Conservation (phyloP, 2,888 invertebrate genomes). For the Buathra laborator region DNA sequence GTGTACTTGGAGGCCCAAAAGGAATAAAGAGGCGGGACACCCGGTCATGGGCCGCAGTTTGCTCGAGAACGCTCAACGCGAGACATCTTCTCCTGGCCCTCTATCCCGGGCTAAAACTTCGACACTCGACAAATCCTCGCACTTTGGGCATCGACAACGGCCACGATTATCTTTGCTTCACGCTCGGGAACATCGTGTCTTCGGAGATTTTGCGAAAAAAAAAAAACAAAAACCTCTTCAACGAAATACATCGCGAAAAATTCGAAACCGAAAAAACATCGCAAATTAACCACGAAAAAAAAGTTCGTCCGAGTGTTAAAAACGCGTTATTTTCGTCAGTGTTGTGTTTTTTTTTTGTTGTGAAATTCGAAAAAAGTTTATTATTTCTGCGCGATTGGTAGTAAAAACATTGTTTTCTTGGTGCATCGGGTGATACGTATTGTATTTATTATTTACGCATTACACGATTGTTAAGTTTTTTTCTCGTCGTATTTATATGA, state of each 20-base stretch:
- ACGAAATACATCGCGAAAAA: not conserved
- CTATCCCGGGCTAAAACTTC: not conserved
- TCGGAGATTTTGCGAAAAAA: not conserved
- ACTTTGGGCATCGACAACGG: constrained; percentile 7
- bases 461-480: not conserved
- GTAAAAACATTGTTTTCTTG: not conserved
- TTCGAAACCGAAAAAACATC: not conserved
- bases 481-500: not conserved
- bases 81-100: constrained; percentile 48
- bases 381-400: not conserved
- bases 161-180: not conserved
- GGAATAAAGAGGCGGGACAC: constrained; percentile 84
- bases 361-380: not conserved
- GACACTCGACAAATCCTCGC: not conserved
- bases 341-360: constrained; percentile 1
- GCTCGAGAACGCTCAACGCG: constrained; percentile 75
- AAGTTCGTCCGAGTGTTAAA: constrained; percentile 7
- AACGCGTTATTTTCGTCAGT: not conserved
- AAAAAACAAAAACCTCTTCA: not conserved
- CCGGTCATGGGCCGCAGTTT: constrained; percentile 82
- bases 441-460: constrained; percentile 2
- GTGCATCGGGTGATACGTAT: not conserved
- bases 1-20: constrained; percentile 79
- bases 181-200: constrained; percentile 1
- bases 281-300: not conserved